Conservation (phyloP, 2,888 invertebrate species). For the Agonum fuliginosum region DNA sequence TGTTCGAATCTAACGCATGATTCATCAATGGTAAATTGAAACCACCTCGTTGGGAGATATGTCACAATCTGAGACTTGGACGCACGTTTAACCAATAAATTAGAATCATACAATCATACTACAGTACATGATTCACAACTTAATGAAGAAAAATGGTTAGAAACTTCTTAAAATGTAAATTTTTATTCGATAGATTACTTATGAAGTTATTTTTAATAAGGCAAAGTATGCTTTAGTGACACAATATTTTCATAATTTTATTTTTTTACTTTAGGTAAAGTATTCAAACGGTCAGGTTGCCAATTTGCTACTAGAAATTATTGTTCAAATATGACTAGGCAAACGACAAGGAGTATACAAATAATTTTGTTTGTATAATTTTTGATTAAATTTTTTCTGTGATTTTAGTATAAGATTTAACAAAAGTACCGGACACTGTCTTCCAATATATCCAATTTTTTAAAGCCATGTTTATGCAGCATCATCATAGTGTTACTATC, state of each 20-base stretch:
- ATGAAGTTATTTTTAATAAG: not conserved
- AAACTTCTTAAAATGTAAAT: not conserved
- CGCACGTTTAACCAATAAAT: slow-evolving; percentile 20
- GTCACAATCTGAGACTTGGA: slow-evolving; percentile 6
- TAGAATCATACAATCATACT: not conserved
- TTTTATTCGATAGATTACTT: not conserved
- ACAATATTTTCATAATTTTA: not conserved
- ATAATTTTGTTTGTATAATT: too few relatives aligned
- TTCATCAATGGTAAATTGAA: slow-evolving; percentile 10
- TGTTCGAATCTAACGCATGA: slow-evolving; percentile 17
- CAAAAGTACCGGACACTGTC: too few relatives aligned
- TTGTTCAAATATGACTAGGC: too few relatives aligned
- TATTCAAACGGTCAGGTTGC: too few relatives aligned
- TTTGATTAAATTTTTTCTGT: too few relatives aligned
- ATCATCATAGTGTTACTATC: too few relatives aligned
- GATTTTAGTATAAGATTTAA: too few relatives aligned
- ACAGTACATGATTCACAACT: not conserved
- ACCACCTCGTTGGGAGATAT: not conserved
- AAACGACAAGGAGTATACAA: too few relatives aligned
- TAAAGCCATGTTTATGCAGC: too few relatives aligned
- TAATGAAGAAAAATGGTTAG: not conserved
- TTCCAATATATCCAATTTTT: too few relatives aligned
- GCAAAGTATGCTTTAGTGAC: not conserved
- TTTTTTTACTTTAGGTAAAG: not conserved
- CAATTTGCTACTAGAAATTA: too few relatives aligned